phyloP scores from a whole-genome alignment of 2,888 invertebrate species.

The Cantharis flavilabris region DNA sequence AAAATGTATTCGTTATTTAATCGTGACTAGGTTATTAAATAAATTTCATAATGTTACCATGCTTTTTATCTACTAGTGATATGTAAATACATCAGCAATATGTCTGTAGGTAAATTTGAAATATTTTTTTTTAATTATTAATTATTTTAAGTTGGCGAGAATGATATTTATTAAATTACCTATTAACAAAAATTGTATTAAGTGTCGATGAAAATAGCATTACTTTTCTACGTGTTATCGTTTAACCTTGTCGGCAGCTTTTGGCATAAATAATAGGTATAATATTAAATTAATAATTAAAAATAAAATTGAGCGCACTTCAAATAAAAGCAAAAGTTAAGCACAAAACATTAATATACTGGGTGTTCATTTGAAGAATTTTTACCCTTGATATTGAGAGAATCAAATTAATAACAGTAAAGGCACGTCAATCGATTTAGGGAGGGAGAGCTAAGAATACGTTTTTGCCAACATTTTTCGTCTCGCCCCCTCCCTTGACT shows the following conservation, averaged over 20 bases:
- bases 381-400: background rate
- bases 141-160: background rate
- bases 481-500: no score
- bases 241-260: background rate
- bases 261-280: background rate
- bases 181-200: background rate
- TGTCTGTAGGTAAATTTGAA: background rate
- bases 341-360: background rate
- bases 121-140: background rate
- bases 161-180: background rate
- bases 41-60: background rate
- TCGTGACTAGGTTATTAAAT: background rate
- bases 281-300: background rate
- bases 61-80: background rate
- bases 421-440: no score
- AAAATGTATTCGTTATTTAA: background rate
- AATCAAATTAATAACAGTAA: background rate
- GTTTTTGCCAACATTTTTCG: no score
- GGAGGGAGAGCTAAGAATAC: background rate
- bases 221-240: background rate
- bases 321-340: background rate
- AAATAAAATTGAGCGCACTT: background rate
- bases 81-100: background rate
- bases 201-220: background rate
- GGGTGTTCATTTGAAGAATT: background rate